A percentile compares a stretch with the other conserved stretches of the same genome.
Conservation (phyloP, 1,140 invertebrate genomes). For the Steinernema feltiae region DNA sequence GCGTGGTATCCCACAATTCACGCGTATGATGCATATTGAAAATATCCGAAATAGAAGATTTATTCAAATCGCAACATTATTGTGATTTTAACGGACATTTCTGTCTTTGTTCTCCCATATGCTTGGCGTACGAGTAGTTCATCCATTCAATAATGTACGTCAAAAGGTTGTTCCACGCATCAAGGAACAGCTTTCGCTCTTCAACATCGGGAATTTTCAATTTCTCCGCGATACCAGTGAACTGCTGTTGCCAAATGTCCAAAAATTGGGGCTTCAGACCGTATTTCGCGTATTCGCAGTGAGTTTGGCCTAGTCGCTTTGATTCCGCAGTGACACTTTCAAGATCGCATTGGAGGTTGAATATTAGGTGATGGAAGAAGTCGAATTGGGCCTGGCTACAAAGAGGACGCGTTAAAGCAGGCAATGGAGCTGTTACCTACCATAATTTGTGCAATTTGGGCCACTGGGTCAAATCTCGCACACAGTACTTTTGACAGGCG, state of each 20-base stretch:
- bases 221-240: slow-evolving; percentile 8
- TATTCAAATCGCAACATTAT: too few relatives aligned
- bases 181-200: slow-evolving; percentile 28
- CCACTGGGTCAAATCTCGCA: slow-evolving; percentile 49
- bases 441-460: slow-evolving; percentile 48
- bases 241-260: slow-evolving; percentile 51
- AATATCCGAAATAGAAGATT: too few relatives aligned
- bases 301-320: slow-evolving; percentile 36
- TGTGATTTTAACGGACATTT: neutral
- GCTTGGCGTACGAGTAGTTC: neutral
- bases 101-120: slow-evolving; percentile 8
- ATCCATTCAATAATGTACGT: slow-evolving; percentile 31
- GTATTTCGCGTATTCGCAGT: slow-evolving; percentile 44
- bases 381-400: slow-evolving; percentile 50
- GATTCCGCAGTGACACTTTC: slow-evolving; percentile 26
- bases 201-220: slow-evolving; percentile 30
- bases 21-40: too few relatives aligned
- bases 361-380: slow-evolving; percentile 48
- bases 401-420: slow-evolving; percentile 14
- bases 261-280: slow-evolving; percentile 51
- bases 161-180: slow-evolving; percentile 31
- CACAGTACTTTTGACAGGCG: slow-evolving; percentile 49
- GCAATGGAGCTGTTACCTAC: slow-evolving; percentile 22
- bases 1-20: too few relatives aligned
- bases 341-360: slow-evolving; percentile 39